Conservation (phyloP, 2,888 invertebrate genomes). For the Machimus atricapillus region DNA sequence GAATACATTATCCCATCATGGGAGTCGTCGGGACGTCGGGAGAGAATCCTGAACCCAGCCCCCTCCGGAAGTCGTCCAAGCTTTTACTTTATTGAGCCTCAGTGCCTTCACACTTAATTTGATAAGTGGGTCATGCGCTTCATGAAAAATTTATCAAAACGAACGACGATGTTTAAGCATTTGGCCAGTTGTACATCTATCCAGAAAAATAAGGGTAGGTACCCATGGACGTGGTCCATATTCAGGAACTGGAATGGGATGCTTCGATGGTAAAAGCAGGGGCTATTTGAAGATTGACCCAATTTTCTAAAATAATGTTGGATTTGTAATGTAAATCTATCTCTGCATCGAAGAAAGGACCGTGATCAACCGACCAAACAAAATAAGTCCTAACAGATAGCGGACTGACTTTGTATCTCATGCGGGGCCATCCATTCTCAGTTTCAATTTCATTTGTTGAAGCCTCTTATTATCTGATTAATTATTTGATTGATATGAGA, state of each 20-base stretch:
- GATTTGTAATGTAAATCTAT: conserved; percentile 23
- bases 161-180: not conserved
- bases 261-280: not conserved
- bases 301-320: not conserved
- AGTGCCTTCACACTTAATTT: conserved; percentile 44
- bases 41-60: not conserved
- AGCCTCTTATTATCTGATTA: conserved; percentile 19
- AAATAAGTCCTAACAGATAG: conserved; percentile 2
- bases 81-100: conserved; percentile 38
- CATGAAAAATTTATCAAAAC: conserved; percentile 46
- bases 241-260: not conserved
- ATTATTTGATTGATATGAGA: conserved; percentile 21
- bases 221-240: not conserved
- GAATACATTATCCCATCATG: conserved; percentile 40
- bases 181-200: not conserved
- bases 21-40: not conserved
- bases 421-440: conserved; percentile 10
- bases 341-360: not conserved
- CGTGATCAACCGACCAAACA: too few relatives aligned
- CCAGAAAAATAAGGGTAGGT: not conserved
- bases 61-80: not conserved
- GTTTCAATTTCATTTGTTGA: conserved; percentile 26
- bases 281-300: conserved; percentile 8
- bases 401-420: not conserved
- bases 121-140: conserved; percentile 46